Conservation (phyloP, 2,797 vertebrate species). For the Gadopsis marmoratus region DNA sequence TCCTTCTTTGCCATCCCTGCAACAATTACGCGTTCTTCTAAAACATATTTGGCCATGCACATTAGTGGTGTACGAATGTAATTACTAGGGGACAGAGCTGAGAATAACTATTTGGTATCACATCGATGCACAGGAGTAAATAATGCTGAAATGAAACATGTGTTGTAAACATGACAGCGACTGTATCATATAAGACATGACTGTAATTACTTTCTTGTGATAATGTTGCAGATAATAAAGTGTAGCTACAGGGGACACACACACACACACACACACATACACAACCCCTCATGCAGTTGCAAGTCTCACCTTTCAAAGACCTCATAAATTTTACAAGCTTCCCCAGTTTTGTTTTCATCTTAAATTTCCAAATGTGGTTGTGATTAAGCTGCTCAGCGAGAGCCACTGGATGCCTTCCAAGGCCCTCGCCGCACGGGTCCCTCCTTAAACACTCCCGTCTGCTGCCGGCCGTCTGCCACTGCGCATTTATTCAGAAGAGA, state of each 20-base stretch:
- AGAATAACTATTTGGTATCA: slow-evolving; percentile 6
- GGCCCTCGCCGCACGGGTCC: slow-evolving; percentile 53
- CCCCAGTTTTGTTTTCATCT: slow-evolving; percentile 81
- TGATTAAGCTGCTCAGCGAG: slow-evolving; percentile 82
- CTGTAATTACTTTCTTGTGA: slow-evolving; percentile 68
- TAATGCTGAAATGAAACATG: slow-evolving; percentile 40
- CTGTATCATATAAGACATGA: slow-evolving; percentile 66
- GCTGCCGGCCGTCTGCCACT: slow-evolving; percentile 64
- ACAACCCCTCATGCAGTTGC: slow-evolving; percentile 44
- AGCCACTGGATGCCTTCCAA: slow-evolving; percentile 78
- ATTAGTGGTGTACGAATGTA: neutral
- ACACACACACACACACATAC: slow-evolving; percentile 3
- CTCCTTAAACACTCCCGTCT: slow-evolving; percentile 80
- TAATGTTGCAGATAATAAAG: slow-evolving; percentile 67
- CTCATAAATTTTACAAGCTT: slow-evolving; percentile 83
- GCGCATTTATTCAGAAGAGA: slow-evolving; percentile 61
- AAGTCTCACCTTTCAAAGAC: slow-evolving; percentile 76
- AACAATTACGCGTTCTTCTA: slow-evolving; percentile 12
- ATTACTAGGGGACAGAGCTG: neutral
- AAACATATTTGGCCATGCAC: neutral
- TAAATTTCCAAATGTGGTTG: slow-evolving; percentile 83
- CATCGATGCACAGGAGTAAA: slow-evolving; percentile 41
- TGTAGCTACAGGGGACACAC: slow-evolving; percentile 20
- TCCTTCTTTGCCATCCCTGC: neutral
- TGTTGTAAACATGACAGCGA: slow-evolving; percentile 47